Evolutionary conservation across 2,888 invertebrate genomes (phyloP), one percentile per base, ranked within the genome.

Genomic region (Fabriciana adippe): DNA sequence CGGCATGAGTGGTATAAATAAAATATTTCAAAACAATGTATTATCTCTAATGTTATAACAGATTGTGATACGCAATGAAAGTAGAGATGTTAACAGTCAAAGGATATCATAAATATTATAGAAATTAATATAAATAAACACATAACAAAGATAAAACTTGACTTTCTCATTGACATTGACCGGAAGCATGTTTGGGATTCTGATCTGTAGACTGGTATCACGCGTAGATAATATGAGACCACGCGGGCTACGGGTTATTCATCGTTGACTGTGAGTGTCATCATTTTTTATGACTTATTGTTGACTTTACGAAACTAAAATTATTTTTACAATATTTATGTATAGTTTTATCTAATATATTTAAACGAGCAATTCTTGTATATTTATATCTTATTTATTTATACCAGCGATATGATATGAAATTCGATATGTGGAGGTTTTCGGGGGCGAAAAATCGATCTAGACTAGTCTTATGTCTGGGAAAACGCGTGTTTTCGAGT

Each of bases 81-180:
- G n/a, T n/a, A 35, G 4, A 16, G 41, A 55, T 21, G n/a, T 21
- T 26, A 26, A 4, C 26, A 26, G 66, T 66, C 55, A 66, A 35
- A 55, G 66, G 18, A n/a, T 61, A 55, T 60, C 66, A 57, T 51
- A 47, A 56, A 47, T 18, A 51, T 63, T 47, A 59, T 64, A 31
- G 18, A 54, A 64, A 35, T 53, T n/a, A 45, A 45, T 14, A 47
- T 56, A 61, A 26, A 55, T 64, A 59, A 66, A 68, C 55, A 68
- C 61, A 64, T 21, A 51, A 14, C 1, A 66, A 15, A 64, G 54
- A 62, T 67, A 69, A 69, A 65, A 55, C 31, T 41, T 69, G 72
- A 69, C 69, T 62, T 69, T 69, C 62, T 18, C 55, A 62, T 45
- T 69, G 72, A 67, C 65, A 66, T 69, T 67, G 69, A 55, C 63